These are phyloP conservation scores for Calcarius ornatus DNA, from an alignment of 2,113 vertebrate genomes.

Conservation along the genomic window DNA sequence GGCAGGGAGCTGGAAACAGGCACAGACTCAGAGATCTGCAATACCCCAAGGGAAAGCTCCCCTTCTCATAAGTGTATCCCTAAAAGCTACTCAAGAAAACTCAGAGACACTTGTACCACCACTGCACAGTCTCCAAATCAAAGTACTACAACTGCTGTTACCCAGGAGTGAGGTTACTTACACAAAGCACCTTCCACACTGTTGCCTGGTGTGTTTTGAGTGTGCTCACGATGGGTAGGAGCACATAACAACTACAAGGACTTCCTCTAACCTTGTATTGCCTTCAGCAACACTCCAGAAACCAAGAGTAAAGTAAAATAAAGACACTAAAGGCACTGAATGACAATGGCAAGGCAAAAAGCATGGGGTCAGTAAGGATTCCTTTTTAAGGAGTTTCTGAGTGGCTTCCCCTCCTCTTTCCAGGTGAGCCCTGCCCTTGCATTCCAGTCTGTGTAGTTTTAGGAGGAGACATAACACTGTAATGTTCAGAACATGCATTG, in stretches of 20 bases:
- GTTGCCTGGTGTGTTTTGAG: not conserved
- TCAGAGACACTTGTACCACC: not conserved
- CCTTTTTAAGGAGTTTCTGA: not conserved
- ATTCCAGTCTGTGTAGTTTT: not conserved
- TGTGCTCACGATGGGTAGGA: not conserved
- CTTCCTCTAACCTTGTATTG: not conserved
- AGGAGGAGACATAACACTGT: not conserved
- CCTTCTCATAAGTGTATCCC: rapidly evolving
- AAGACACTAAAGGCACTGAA: not conserved
- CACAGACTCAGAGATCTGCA: not conserved
- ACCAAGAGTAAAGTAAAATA: not conserved
- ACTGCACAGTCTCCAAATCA: not conserved
- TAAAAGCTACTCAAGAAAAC: not conserved
- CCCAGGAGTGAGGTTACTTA: not conserved
- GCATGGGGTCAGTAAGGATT: not conserved
- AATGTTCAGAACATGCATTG: not conserved
- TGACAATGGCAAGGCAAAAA: not conserved
- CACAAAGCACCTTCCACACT: not conserved
- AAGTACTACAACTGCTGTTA: not conserved
- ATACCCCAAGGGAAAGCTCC: not conserved
- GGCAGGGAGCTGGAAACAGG: not conserved
- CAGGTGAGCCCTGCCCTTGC: not conserved
- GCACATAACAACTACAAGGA: rapidly evolving
- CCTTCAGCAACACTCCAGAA: not conserved
- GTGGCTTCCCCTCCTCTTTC: not conserved